Base-by-base conservation (phyloP, 2,113 vertebrate species). In the Butorides virescens region DNA sequence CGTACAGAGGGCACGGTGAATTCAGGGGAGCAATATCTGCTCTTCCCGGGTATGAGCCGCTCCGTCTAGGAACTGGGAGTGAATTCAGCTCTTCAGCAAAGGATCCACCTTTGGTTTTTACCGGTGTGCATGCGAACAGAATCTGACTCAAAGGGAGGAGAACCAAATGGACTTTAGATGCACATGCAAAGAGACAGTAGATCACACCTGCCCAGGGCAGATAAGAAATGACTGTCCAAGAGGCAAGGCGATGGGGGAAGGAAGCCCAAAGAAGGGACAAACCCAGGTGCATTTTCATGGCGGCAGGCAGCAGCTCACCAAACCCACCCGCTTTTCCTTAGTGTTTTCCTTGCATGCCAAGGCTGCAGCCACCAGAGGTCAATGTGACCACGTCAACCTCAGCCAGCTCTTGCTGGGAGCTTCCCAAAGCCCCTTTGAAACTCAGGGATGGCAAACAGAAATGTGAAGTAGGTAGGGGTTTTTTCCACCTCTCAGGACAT, bases 341-440 rank as follows among this genome's bases (percentile, higher is more conserved):
- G 21, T 17, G 59, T 36, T 62, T 55, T 70, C 67, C 67, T 81
- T 94, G 96, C 82, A 96, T 1, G 3, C 92, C 55, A 32, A 70
- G 83, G 49, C 66, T 95, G 89, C 89, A 71, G 84, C 95, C 97
- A 95, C 81, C 90, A 96, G 97, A 97, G 95, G 96, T 96, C 95
- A 96, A 97, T 95, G 78, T 94, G 89, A 79, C 84, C 93, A 83
- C 86, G 2, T 46, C 62, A 97, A 79, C 91, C 42, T 95, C 73
- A 50, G 13, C 14, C 62, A 76, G 53, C 65, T 66, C 15, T 37
- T 44, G 26, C 6, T 39, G n/a, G 23, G 16, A 42, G 59, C 76
- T 72, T 70, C 50, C 14, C 18, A 18, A 13, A 42, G 29, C 25
- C 16, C 49, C 53, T 68, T 49, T 15, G 61, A 62, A 87, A 76